A percentile compares a stretch with the other conserved stretches of the same genome.
Evolutionary conservation across 2,113 vertebrate genomes (phyloP).

Genomic region (Rhinichthys klamathensis): DNA sequence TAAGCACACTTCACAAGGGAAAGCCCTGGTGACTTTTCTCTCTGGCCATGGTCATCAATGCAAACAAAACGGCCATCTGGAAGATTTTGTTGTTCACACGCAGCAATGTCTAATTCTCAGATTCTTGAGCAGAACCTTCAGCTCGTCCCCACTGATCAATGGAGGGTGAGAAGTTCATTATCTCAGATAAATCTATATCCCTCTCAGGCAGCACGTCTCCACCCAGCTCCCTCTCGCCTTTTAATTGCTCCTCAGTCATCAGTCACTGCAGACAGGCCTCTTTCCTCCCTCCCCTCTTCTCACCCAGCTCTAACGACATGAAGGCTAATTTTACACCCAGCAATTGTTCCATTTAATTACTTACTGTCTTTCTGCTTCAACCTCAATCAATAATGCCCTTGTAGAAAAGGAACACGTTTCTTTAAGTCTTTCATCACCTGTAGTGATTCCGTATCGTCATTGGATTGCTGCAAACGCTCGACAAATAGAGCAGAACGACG

Average conservation of each 20-base stretch:
- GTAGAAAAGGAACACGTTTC: constrained; percentile 53
- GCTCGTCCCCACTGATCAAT: constrained; percentile 49
- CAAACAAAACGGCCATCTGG: constrained; percentile 29
- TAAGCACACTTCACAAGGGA: neutral
- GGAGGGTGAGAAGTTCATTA: constrained; percentile 62
- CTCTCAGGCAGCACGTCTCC: constrained; percentile 35
- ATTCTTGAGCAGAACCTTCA: constrained; percentile 33
- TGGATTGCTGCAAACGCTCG: neutral
- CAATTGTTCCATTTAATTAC: constrained; percentile 79
- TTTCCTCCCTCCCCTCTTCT: constrained; percentile 64
- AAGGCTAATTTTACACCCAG: constrained; percentile 81
- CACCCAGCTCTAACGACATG: constrained; percentile 75
- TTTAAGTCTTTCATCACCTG: constrained; percentile 31
- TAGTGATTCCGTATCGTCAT: neutral
- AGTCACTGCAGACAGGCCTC: constrained; percentile 67
- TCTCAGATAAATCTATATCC: constrained; percentile 61
- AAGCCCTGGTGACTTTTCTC: neutral
- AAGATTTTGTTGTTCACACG: constrained; percentile 21
- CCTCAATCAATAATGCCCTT: constrained; percentile 73
- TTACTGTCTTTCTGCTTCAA: constrained; percentile 71
- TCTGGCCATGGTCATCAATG: neutral
- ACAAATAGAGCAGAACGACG: neutral
- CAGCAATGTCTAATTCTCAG: constrained; percentile 19
- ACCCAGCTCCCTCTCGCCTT: constrained; percentile 31
- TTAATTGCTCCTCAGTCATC: constrained; percentile 63